A percentile compares a stretch with the other conserved stretches of the same genome.
Evolutionary conservation across 2,113 vertebrate species (phyloP).

Genomic region (Pomatostomus ruficeps): DNA sequence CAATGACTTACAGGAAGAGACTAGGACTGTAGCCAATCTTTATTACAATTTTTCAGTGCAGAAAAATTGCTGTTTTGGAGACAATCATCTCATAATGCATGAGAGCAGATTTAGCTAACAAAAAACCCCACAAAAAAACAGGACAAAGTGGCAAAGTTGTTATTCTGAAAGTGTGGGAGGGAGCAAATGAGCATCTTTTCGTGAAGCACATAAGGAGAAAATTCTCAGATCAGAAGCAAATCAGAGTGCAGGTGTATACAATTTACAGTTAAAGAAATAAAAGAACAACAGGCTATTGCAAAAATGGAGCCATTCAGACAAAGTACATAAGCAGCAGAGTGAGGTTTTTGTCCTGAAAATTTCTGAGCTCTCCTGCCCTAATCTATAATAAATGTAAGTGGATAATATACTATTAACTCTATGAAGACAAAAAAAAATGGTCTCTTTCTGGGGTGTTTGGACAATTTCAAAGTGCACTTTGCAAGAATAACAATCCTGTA

Average conservation of each 20-base stretch:
- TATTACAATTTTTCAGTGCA: neutral
- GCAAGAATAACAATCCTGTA: neutral
- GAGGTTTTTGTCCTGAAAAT: neutral
- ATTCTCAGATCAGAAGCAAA: conserved; percentile 24
- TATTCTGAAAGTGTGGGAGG: conserved; percentile 27
- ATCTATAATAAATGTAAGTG: neutral
- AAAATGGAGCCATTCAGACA: neutral
- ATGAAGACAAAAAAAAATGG: neutral
- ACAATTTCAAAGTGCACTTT: neutral
- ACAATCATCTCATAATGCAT: neutral
- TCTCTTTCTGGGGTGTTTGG: neutral
- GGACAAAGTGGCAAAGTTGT: neutral
- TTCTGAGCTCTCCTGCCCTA: neutral
- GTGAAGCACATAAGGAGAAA: neutral
- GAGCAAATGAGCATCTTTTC: conserved; percentile 22
- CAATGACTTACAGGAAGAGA: neutral
- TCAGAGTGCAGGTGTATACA: neutral
- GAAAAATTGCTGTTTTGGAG: neutral
- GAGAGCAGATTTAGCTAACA: neutral
- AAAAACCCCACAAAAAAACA: neutral
- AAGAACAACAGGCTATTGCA: neutral
- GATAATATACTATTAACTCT: neutral
- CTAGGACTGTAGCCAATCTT: neutral
- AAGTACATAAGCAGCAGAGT: neutral
- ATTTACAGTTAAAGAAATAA: conserved; percentile 13